Percentiles rank a stretch among this genome's conserved stretches.
phyloP scores from a whole-genome alignment of 1,140 invertebrate genomes.

The Rhyzopertha dominica region DNA sequence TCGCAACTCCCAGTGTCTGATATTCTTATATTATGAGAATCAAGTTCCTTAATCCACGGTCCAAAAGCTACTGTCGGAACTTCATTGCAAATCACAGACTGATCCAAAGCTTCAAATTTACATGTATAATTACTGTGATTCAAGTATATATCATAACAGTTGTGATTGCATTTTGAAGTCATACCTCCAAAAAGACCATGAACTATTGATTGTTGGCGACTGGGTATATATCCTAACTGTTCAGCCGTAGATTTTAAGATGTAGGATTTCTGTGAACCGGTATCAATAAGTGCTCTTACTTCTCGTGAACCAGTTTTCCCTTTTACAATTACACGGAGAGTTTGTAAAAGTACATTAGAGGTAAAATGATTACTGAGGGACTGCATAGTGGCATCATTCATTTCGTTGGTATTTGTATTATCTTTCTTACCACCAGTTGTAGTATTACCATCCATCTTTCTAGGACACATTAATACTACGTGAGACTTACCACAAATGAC shows the following conservation, averaged over 20 bases:
- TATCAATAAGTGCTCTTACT: conserved; percentile 13
- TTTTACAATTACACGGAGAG: too few species aligned
- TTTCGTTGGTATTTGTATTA: too few species aligned
- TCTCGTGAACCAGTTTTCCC: too few species aligned
- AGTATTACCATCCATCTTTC: too few species aligned
- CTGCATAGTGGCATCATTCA: too few species aligned
- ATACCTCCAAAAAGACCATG: conserved; percentile 9
- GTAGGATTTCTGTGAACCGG: conserved; percentile 11
- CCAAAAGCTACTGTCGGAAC: conserved; percentile 3
- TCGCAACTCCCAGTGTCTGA: conserved; percentile 7
- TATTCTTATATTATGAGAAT: conserved; percentile 6
- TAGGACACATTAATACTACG: too few species aligned
- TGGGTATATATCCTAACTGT: not conserved
- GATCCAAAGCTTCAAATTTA: conserved; percentile 18
- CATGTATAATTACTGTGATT: conserved; percentile 4
- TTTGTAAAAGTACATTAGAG: conserved; percentile 9
- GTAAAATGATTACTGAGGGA: too few species aligned
- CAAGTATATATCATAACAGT: conserved; percentile 9
- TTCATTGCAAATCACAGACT: conserved; percentile 8
- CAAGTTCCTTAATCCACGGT: conserved; percentile 14
- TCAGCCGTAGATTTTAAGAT: conserved; percentile 8
- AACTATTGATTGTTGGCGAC: conserved; percentile 3
- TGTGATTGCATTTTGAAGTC: not conserved
- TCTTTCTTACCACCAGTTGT: too few species aligned
- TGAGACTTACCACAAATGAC: too few species aligned